Evolutionary conservation across 1,140 invertebrate genomes (phyloP).

Genomic region (Oedothorax gibbosus): DNA sequence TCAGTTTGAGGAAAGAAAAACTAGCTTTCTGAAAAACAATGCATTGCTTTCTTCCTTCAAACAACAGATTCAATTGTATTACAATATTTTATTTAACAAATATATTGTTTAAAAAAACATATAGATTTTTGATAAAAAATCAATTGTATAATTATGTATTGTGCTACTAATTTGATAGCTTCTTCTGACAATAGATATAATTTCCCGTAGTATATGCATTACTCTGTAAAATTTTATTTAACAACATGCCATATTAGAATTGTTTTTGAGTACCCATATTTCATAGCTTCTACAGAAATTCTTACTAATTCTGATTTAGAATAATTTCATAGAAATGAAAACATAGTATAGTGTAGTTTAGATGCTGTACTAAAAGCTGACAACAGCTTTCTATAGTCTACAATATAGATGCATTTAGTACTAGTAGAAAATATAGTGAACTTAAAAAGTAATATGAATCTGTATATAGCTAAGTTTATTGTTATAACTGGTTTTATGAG

Average conservation of each 20-base stretch:
- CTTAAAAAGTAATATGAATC: no score
- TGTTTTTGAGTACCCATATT: background rate
- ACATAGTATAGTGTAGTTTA: slow-evolving; percentile 47
- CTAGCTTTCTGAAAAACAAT: no score
- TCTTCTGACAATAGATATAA: background rate
- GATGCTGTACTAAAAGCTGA: slow-evolving; percentile 32
- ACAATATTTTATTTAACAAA: no score
- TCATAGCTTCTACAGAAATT: slow-evolving; percentile 13
- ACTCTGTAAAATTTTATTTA: background rate
- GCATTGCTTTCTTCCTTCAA: no score
- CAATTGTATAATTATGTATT: no score
- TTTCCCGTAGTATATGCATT: background rate
- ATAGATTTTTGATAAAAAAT: no score
- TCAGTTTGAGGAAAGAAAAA: no score
- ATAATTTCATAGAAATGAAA: slow-evolving; percentile 17
- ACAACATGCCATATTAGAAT: background rate
- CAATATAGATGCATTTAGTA: slow-evolving; percentile 44
- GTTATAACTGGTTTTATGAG: no score
- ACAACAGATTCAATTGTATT: no score
- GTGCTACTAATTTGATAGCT: no score
- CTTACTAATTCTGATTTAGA: slow-evolving; percentile 26
- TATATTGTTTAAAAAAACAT: no score
- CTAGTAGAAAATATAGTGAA: slow-evolving; percentile 43
- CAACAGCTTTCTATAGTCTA: slow-evolving; percentile 36
- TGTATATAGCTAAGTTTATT: no score